Conservation (phyloP, 2,113 vertebrate genomes). For the Sebastes schlegelii region DNA sequence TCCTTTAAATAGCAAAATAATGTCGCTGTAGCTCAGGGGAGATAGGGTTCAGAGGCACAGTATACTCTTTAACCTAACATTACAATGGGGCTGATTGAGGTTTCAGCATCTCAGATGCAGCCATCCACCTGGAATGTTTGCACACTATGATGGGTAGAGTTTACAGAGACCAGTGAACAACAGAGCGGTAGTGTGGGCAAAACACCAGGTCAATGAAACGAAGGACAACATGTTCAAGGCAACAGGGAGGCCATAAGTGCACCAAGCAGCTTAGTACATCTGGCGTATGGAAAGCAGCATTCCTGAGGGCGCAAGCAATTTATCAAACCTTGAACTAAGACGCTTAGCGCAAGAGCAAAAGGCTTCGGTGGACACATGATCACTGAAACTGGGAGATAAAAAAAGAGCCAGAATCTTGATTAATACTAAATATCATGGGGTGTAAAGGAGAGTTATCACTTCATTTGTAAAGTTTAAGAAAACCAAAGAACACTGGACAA, state of each 20-base stretch:
- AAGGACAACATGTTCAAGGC: conserved; percentile 17
- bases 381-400: not conserved
- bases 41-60: not conserved
- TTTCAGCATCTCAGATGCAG: conserved; percentile 9
- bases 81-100: not conserved
- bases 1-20: not conserved
- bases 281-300: not conserved
- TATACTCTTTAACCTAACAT: not conserved
- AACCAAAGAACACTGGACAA: not conserved
- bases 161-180: not conserved
- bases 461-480: not conserved
- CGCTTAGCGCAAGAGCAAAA: not conserved
- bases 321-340: conserved; percentile 2
- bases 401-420: not conserved
- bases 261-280: not conserved
- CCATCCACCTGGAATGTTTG: not conserved
- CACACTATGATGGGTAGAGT: not conserved
- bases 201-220: conserved; percentile 7
- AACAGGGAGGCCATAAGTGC: not conserved
- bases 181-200: not conserved
- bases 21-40: not conserved
- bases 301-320: not conserved
- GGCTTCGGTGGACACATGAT: not conserved
- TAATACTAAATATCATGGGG: not conserved
- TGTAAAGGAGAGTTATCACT: not conserved